Percentiles rank a stretch among this genome's conserved stretches.
Evolutionary conservation across 2,113 vertebrate species (phyloP).

Genomic region (Herpetotheres cachinnans): DNA sequence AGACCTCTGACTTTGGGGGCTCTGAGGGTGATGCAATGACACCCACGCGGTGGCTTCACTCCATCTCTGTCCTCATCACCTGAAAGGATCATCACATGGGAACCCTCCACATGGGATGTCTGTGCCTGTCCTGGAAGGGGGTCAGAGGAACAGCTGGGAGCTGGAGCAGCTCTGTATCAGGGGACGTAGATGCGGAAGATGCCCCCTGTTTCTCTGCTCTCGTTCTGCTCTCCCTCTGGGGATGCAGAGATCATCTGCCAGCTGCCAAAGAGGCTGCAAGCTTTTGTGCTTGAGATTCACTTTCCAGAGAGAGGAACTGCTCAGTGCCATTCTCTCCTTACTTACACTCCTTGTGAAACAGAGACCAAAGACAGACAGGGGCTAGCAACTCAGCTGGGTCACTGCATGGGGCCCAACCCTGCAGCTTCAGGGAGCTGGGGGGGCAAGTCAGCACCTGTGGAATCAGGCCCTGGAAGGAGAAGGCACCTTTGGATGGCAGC

Average conservation of each 20-base stretch:
- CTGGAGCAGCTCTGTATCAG: not conserved
- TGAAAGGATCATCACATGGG: accelerated
- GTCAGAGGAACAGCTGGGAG: not conserved
- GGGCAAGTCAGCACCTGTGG: not conserved
- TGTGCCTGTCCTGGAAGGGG: not conserved
- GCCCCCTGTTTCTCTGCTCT: not conserved
- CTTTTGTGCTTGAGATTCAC: not conserved
- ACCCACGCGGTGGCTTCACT: accelerated
- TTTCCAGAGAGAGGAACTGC: not conserved
- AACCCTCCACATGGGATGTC: not conserved
- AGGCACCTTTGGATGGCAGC: not conserved
- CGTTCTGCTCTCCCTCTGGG: not conserved
- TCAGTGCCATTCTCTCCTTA: not conserved
- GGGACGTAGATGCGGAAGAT: not conserved
- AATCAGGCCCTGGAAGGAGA: not conserved
- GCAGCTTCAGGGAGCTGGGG: not conserved
- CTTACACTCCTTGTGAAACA: not conserved
- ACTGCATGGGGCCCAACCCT: not conserved
- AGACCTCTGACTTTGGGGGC: not conserved
- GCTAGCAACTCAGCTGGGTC: not conserved
- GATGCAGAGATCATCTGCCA: not conserved
- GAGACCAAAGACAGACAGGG: not conserved
- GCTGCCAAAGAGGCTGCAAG: not conserved
- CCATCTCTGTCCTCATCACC: not conserved
- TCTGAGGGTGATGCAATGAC: not conserved